These are phyloP conservation scores for Lymantria dispar DNA, from an alignment of 2,888 invertebrate genomes.

Conservation along the genomic window DNA sequence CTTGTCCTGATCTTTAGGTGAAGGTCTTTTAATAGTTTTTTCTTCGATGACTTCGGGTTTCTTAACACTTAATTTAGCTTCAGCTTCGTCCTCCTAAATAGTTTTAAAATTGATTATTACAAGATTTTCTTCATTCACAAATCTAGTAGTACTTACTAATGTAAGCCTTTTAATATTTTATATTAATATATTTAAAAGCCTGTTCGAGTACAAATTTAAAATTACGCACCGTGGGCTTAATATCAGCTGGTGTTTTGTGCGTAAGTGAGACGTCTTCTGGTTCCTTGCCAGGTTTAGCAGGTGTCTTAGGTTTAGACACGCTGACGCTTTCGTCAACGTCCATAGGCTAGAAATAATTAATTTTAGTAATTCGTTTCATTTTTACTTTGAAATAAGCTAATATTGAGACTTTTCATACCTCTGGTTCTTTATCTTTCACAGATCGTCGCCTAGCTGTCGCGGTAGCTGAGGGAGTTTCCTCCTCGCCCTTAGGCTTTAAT, in stretches of 20 bases:
- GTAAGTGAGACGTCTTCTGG: constrained; percentile 75
- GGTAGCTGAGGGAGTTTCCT: constrained; percentile 61
- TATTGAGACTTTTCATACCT: constrained; percentile 45
- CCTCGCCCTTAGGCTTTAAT: constrained; percentile 52
- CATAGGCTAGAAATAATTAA: constrained; percentile 58
- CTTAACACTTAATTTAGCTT: constrained; percentile 73
- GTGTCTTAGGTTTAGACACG: constrained; percentile 64
- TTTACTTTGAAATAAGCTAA: background rate
- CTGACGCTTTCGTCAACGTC: constrained; percentile 75
- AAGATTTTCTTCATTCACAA: background rate
- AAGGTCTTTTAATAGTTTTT: constrained; percentile 69
- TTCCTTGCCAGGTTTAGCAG: constrained; percentile 63
- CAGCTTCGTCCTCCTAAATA: constrained; percentile 68
- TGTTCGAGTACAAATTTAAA: background rate
- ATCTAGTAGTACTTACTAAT: too few species aligned
- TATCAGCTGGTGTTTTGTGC: constrained; percentile 76
- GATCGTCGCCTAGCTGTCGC: constrained; percentile 68
- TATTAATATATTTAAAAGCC: background rate
- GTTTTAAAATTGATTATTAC: constrained; percentile 17
- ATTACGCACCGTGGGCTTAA: constrained; percentile 71
- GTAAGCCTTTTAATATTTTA: background rate
- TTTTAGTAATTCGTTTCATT: constrained; percentile 2
- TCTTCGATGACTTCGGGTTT: constrained; percentile 75
- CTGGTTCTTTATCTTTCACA: constrained; percentile 71
- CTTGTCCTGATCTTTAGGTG: constrained; percentile 54